Percentiles rank a stretch among this genome's conserved stretches.
Conservation (phyloP, 2,797 vertebrate genomes). For the Cuculus canorus region DNA sequence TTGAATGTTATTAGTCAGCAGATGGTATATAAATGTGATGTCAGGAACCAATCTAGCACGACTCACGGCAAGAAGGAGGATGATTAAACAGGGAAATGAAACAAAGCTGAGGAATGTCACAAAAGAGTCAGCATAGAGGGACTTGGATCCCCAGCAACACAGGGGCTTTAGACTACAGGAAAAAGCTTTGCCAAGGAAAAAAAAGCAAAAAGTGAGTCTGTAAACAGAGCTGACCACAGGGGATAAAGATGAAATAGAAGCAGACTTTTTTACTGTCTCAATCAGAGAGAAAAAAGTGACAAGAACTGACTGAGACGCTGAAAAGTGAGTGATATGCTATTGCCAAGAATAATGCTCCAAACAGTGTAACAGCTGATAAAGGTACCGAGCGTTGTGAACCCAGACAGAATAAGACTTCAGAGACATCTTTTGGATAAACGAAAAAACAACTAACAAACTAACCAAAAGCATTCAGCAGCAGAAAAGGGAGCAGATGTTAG, state of each 20-base stretch:
- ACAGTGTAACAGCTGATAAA: slow-evolving; percentile 52
- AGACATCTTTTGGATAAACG: slow-evolving; percentile 25
- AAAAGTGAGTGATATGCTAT: slow-evolving; percentile 57
- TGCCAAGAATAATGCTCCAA: slow-evolving; percentile 56
- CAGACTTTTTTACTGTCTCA: slow-evolving; percentile 57
- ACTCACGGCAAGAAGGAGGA: slow-evolving; percentile 18
- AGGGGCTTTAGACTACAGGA: background rate
- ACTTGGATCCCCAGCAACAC: background rate
- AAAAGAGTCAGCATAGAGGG: slow-evolving; percentile 2
- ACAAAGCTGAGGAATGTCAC: background rate
- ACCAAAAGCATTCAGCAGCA: background rate
- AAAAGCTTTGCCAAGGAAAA: slow-evolving; percentile 8
- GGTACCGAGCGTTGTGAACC: background rate
- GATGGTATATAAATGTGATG: slow-evolving; percentile 47
- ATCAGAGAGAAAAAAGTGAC: slow-evolving; percentile 39
- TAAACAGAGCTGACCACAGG: slow-evolving; percentile 45
- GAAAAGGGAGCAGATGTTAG: slow-evolving; percentile 10
- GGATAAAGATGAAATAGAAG: slow-evolving; percentile 51
- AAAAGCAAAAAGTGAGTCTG: background rate
- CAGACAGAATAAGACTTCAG: slow-evolving; percentile 41
- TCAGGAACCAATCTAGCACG: slow-evolving; percentile 20
- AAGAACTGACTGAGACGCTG: slow-evolving; percentile 17
- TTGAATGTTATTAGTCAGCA: slow-evolving; percentile 35
- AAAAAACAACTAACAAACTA: slow-evolving; percentile 33
- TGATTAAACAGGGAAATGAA: slow-evolving; percentile 52